These are phyloP conservation scores for Eupsilia transversa DNA, from an alignment of 2,888 invertebrate species.

Conservation along the genomic window DNA sequence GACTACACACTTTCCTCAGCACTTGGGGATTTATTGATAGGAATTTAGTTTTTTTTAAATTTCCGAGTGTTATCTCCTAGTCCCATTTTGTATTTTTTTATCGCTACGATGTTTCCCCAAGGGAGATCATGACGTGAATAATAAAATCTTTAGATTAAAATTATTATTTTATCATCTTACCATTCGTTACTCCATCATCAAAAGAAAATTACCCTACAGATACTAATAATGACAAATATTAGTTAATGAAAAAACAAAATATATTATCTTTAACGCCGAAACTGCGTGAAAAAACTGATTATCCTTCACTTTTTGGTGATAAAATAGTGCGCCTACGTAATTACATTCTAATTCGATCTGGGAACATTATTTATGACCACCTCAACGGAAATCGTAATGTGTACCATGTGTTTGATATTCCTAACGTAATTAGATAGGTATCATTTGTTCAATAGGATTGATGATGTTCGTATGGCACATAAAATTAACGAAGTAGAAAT, in stretches of 20 bases:
- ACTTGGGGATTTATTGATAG: slow-evolving; percentile 15
- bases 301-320: not conserved
- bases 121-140: not conserved
- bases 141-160: slow-evolving; percentile 12
- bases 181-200: slow-evolving; percentile 7
- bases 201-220: not conserved
- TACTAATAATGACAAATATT: slow-evolving; percentile 14
- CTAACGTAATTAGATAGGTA: slow-evolving; percentile 1
- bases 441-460: not conserved
- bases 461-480: not conserved
- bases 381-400: slow-evolving; percentile 15
- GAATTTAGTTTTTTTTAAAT: not conserved
- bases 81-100: not conserved
- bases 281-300: not conserved
- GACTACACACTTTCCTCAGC: slow-evolving; percentile 19
- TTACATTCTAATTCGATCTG: slow-evolving; percentile 39
- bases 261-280: not conserved
- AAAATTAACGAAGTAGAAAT: not conserved
- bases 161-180: not conserved
- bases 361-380: slow-evolving; percentile 14
- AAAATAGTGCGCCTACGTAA: slow-evolving; percentile 31
- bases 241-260: not conserved
- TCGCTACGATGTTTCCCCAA: not conserved
- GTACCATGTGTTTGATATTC: slow-evolving; percentile 17
- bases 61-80: not conserved